Conservation (phyloP, 2,888 invertebrate genomes). For the Drosophila rellima region DNA sequence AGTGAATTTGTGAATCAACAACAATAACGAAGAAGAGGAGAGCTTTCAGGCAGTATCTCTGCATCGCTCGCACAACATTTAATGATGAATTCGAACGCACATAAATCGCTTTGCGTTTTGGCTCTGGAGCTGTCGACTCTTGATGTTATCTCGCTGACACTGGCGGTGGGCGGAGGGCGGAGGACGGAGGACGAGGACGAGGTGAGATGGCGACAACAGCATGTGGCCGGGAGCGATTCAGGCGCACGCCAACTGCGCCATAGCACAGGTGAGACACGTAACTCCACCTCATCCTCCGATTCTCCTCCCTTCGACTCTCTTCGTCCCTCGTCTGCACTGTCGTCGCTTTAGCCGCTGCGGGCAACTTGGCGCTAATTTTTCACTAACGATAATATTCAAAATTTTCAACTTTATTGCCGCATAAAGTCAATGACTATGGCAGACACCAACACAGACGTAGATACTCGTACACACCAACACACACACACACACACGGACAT, state of each 20-base stretch:
- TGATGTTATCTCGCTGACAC: slow-evolving; percentile 47
- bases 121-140: slow-evolving; percentile 23
- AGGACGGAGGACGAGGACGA: too few species aligned
- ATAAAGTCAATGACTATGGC: slow-evolving; percentile 74
- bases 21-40: slow-evolving; percentile 19
- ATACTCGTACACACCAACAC: slow-evolving; percentile 61
- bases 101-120: slow-evolving; percentile 73
- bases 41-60: slow-evolving; percentile 53
- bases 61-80: slow-evolving; percentile 64
- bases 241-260: slow-evolving; percentile 65
- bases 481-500: neutral
- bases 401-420: slow-evolving; percentile 79
- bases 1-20: slow-evolving; percentile 71
- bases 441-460: slow-evolving; percentile 26
- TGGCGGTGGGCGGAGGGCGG: neutral
- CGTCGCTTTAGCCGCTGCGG: slow-evolving; percentile 18
- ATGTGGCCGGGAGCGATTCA: slow-evolving; percentile 62
- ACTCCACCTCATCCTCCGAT: neutral
- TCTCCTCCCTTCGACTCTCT: neutral
- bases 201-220: slow-evolving; percentile 62
- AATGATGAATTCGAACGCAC: slow-evolving; percentile 73
- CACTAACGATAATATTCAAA: slow-evolving; percentile 82
- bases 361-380: slow-evolving; percentile 78
- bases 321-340: neutral
- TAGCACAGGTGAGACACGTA: slow-evolving; percentile 47